Conservation (phyloP, 92 coral and sea anemone species). For the Epizoanthus rinbou region DNA sequence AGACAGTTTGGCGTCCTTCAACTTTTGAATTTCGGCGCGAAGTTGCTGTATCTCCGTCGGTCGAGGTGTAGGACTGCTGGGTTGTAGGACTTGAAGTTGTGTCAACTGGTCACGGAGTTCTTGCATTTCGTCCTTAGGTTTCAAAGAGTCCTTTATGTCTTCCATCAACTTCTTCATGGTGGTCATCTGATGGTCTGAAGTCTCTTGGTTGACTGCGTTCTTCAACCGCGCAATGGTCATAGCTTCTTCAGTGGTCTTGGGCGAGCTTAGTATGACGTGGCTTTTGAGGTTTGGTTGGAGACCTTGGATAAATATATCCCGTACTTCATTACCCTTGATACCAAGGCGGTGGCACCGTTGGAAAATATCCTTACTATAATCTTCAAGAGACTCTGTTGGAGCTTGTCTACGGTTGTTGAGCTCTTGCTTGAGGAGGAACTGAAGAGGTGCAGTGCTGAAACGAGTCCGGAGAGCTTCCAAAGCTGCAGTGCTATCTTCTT, state of each 20-base stretch:
- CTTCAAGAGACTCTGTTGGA: no score
- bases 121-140: neutral
- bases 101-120: neutral
- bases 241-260: conserved; percentile 2
- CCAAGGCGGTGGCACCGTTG: no score
- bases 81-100: neutral
- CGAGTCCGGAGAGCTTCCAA: no score
- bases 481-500: no score
- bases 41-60: conserved; percentile 3
- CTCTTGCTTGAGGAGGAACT: no score
- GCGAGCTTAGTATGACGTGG: neutral
- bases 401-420: no score
- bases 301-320: no score
- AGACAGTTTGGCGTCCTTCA: neutral
- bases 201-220: neutral
- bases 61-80: neutral
- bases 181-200: neutral
- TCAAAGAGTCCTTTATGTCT: neutral
- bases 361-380: no score
- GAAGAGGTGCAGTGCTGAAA: no score
- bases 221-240: neutral
- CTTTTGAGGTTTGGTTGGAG: neutral
- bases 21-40: neutral
- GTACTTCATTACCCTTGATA: no score
- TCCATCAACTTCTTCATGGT: neutral